Conservation (phyloP, 2,113 vertebrate species). For the Pseudorasbora parva region DNA sequence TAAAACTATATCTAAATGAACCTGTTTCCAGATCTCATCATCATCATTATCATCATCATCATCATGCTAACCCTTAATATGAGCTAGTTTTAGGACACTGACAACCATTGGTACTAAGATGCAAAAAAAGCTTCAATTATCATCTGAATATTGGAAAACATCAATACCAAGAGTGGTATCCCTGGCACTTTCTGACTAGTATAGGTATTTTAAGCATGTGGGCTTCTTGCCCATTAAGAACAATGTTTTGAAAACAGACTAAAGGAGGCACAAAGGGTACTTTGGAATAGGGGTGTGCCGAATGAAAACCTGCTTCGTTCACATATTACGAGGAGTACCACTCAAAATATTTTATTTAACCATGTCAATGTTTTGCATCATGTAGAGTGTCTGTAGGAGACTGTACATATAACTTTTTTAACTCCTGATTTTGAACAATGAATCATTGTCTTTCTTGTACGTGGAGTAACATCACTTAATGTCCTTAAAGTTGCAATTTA, state of each 20-base stretch:
- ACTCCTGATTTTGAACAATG: background rate
- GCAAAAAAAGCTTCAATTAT: slow-evolving; percentile 59
- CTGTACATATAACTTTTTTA: background rate
- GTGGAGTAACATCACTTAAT: background rate
- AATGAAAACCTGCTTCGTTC: slow-evolving; percentile 41
- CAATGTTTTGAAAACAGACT: slow-evolving; percentile 75
- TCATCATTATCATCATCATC: slow-evolving; percentile 38
- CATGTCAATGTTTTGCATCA: slow-evolving; percentile 15
- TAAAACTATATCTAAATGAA: slow-evolving; percentile 77
- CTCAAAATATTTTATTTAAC: background rate
- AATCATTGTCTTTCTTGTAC: background rate
- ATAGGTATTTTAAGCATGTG: slow-evolving; percentile 48
- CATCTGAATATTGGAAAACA: slow-evolving; percentile 45
- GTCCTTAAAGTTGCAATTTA: background rate
- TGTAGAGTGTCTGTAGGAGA: background rate
- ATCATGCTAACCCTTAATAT: slow-evolving; percentile 50
- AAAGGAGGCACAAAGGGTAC: slow-evolving; percentile 83
- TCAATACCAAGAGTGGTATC: slow-evolving; percentile 55
- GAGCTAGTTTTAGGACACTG: slow-evolving; percentile 57
- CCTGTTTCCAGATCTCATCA: slow-evolving; percentile 64
- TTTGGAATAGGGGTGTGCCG: slow-evolving; percentile 73
- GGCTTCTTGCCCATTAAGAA: slow-evolving; percentile 67
- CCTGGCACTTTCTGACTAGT: slow-evolving; percentile 68
- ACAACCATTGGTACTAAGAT: slow-evolving; percentile 69
- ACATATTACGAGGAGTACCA: slow-evolving; percentile 1